phyloP scores from a whole-genome alignment of 2,797 vertebrate genomes.

The Synaphobranchus kaupii region DNA sequence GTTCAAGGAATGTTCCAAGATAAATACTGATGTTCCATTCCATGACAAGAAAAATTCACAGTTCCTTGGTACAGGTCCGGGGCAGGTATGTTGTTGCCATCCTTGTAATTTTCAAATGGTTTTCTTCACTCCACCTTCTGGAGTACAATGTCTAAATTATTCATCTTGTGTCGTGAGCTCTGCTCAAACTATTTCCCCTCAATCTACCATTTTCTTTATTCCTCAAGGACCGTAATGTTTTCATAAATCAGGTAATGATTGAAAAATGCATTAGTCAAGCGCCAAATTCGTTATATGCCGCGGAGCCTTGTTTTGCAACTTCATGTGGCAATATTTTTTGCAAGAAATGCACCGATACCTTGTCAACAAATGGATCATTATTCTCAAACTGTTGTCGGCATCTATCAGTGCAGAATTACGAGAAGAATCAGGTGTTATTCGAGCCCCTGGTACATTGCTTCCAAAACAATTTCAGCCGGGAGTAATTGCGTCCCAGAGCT shows the following conservation, averaged over 20 bases:
- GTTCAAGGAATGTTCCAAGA: not conserved
- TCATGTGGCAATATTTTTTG: not conserved
- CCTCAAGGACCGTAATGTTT: slow-evolving; percentile 18
- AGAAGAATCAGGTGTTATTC: not conserved
- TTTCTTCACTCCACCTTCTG: slow-evolving; percentile 10
- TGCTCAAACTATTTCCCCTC: slow-evolving; percentile 8
- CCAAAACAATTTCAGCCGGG: not conserved
- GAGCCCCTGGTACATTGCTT: not conserved
- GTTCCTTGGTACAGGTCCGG: not conserved
- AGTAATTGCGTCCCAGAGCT: not conserved
- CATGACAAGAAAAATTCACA: not conserved
- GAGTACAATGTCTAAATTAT: slow-evolving; percentile 11
- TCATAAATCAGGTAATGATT: slow-evolving; percentile 30
- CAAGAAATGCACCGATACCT: not conserved
- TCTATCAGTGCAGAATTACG: not conserved
- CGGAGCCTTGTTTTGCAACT: slow-evolving; percentile 8
- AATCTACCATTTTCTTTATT: slow-evolving; percentile 25
- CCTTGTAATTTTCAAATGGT: slow-evolving; percentile 31
- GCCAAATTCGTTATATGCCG: slow-evolving; percentile 1
- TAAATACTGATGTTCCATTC: not conserved
- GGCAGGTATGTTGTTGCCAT: slow-evolving; percentile 17
- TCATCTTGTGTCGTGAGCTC: slow-evolving; percentile 25
- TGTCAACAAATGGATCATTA: not conserved
- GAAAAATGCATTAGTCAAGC: slow-evolving; percentile 4
- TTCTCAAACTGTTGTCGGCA: not conserved